Base-by-base conservation (phyloP, 2,113 vertebrate genomes). In the Elaphurus davidianus region DNA sequence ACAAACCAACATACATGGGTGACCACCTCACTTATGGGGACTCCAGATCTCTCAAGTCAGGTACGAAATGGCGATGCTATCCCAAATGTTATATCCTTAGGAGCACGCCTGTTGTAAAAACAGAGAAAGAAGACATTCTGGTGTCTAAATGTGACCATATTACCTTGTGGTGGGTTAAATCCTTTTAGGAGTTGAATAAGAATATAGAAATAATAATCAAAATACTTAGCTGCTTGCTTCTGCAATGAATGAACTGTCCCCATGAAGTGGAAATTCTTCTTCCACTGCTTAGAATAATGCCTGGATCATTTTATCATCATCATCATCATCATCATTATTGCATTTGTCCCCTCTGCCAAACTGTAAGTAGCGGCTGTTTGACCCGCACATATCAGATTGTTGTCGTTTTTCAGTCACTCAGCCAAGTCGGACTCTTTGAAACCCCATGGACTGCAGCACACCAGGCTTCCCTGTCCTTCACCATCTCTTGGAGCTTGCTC, bases 21-120 rank as follows among this genome's bases (percentile, higher is more conserved):
- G 52, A 11, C 40, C 4, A 1, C 43, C 45, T 6, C 0, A 10
- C 19, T 23, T 15, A 0, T 6, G 27, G 23, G 4, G 25, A 47
- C 17, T 25, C 36, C n/a, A 45, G 33, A 12, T 36, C 23, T 47
- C 50, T 79, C 25, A 12, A 40, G 45, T 84, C 28, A 6, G 62
- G 28, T 36, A 28, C 15, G 43, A 57, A 9, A 45, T 3, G 40
- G 47, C 36, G 10, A 7, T 3, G 3, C 45, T 15, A 40, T 55
- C 59, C 27, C 11, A 17, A 67, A 25, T 3, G 28, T 13, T 30
- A 27, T 1, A 13, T 25, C 45, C 52, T 43, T 52, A 36, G 43
- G 40, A 17, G 4, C 55, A 50, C 6, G 12, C 5, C 36, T 19
- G 27, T 40, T 1, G 3, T 13, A 13, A 87, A 76, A 50, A 21